Percentiles rank a stretch among this genome's conserved stretches.
Conservation (phyloP, 2,888 invertebrate genomes). For the Nipponacmea schrenckii region DNA sequence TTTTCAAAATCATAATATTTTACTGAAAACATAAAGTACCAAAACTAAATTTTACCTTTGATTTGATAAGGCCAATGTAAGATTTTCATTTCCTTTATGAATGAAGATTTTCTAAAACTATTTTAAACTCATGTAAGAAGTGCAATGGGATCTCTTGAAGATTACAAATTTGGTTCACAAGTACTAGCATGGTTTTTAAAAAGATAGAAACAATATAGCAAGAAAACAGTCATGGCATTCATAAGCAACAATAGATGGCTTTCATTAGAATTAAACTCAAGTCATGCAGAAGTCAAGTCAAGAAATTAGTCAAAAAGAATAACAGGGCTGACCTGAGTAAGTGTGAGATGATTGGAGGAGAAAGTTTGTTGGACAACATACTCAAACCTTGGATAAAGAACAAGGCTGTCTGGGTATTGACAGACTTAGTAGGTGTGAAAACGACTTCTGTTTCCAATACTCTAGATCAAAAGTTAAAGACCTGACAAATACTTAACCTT, state of each 20-base stretch:
- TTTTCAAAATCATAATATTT: too few species aligned
- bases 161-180: too few species aligned
- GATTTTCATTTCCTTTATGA: too few species aligned
- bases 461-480: slow-evolving; percentile 3
- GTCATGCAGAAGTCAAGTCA: background rate
- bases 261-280: background rate
- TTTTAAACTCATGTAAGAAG: too few species aligned
- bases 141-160: too few species aligned
- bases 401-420: background rate
- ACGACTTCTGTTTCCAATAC: slow-evolving; percentile 5
- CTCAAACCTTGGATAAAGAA: background rate
- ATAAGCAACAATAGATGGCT: background rate
- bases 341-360: background rate
- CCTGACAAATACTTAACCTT: slow-evolving; percentile 2
- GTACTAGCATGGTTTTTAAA: too few species aligned
- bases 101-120: too few species aligned
- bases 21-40: too few species aligned
- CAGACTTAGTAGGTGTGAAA: slow-evolving; percentile 6
- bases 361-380: background rate
- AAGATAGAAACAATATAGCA: too few species aligned
- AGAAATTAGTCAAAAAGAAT: background rate
- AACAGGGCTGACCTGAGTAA: background rate
- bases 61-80: too few species aligned
- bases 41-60: too few species aligned
- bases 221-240: too few species aligned